Evolutionary conservation across 35 echinoderm and acorn worm species (phyloP).

Genomic region (Stichopus chloronotus): DNA sequence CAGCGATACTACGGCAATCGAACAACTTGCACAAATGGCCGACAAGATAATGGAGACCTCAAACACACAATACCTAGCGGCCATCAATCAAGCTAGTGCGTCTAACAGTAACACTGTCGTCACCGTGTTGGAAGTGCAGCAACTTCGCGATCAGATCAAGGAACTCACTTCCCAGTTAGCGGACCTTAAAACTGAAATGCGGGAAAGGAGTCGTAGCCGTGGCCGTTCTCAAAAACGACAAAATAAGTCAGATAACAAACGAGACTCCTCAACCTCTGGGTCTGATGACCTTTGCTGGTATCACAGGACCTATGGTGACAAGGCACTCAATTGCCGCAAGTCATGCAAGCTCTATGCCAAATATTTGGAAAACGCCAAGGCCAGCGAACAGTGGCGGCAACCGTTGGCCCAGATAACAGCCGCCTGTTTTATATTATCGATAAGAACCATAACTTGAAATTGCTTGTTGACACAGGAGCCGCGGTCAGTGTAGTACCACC

Average conservation of each 20-base stretch:
- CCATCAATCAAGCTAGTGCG: too few relatives aligned
- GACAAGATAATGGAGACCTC: slow-evolving; percentile 44
- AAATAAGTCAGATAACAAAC: neutral
- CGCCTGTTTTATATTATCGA: slow-evolving; percentile 6
- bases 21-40: slow-evolving; percentile 38
- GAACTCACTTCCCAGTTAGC: neutral
- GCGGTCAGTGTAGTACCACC: neutral
- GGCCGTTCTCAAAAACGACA: neutral
- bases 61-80: neutral
- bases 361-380: neutral
- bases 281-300: slow-evolving; percentile 38
- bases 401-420: neutral
- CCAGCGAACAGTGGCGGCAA: neutral
- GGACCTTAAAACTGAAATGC: neutral
- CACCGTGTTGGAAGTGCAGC: neutral
- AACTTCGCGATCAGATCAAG: neutral
- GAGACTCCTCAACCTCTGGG: neutral
- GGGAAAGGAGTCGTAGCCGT: neutral
- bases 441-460: neutral
- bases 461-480: neutral
- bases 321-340: slow-evolving; percentile 33
- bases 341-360: slow-evolving; percentile 25
- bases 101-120: neutral
- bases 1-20: neutral
- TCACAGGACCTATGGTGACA: slow-evolving; percentile 13